Evolutionary conservation across 2,113 vertebrate species (phyloP).

Genomic region (Chrysemys picta): DNA sequence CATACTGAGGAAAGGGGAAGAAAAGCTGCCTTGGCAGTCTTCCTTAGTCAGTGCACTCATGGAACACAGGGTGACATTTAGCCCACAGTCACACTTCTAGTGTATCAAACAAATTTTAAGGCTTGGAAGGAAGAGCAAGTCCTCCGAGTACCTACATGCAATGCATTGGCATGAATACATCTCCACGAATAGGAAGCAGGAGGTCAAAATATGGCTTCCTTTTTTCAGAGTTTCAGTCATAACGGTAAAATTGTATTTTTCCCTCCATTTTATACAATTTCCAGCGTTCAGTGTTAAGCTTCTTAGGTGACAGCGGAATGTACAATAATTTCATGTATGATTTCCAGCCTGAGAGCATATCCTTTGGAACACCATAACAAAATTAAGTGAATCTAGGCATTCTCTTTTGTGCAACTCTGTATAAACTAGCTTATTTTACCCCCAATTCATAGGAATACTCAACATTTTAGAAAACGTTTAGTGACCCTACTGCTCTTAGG

Average conservation of each 20-base stretch:
- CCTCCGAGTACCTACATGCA: not conserved
- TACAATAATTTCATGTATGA: not conserved
- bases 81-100: rapidly evolving
- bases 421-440: conserved; percentile 34
- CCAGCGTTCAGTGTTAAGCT: conserved; percentile 12
- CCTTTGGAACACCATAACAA: conserved; percentile 7
- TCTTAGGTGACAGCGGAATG: not conserved
- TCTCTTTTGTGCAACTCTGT: conserved; percentile 4
- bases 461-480: conserved; percentile 48
- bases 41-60: not conserved
- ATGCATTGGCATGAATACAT: rapidly evolving
- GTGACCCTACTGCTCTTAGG: conserved; percentile 39
- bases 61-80: not conserved
- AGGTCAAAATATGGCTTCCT: not conserved
- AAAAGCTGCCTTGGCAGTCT: not conserved
- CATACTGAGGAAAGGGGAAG: not conserved
- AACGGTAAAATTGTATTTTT: not conserved
- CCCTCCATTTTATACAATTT: not conserved
- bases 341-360: conserved; percentile 2
- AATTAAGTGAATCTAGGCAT: conserved; percentile 3
- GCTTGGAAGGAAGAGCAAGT: not conserved
- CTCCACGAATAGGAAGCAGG: not conserved
- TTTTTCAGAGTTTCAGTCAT: not conserved
- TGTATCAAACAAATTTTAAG: rapidly evolving
- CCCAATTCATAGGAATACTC: not conserved